Percentiles rank a stretch among this genome's conserved stretches.
These are phyloP conservation scores for Camelus dromedarius DNA, from an alignment of 2,113 vertebrate genomes.

Conservation along the genomic window DNA sequence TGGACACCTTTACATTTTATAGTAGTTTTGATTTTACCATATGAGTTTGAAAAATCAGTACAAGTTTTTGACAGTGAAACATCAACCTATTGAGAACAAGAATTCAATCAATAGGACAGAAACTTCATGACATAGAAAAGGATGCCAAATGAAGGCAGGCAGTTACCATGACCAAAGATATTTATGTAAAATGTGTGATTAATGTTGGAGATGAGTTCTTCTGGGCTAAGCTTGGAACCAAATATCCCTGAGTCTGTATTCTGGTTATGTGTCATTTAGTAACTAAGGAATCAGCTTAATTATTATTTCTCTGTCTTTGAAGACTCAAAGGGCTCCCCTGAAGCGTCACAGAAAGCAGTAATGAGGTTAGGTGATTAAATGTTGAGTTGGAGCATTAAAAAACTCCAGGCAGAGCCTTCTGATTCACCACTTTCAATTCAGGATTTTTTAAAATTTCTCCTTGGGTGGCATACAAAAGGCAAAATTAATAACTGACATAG, in stretches of 20 bases:
- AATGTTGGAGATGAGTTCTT: background rate
- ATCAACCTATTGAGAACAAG: background rate
- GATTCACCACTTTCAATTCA: background rate
- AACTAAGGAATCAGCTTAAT: background rate
- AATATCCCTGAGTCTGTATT: constrained; percentile 6
- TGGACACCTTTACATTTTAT: background rate
- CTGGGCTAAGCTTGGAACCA: background rate
- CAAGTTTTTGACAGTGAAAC: background rate
- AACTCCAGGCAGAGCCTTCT: background rate
- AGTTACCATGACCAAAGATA: background rate
- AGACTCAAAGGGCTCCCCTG: background rate
- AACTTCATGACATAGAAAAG: background rate
- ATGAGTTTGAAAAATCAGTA: background rate
- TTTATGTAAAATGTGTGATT: background rate
- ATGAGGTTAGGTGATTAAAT: background rate
- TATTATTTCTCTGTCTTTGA: background rate
- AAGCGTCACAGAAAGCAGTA: background rate
- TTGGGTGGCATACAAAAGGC: background rate
- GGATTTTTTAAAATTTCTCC: constrained; percentile 34
- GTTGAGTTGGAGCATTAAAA: background rate
- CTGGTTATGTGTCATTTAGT: background rate
- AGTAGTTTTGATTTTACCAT: background rate
- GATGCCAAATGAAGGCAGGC: background rate
- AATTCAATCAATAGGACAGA: background rate
- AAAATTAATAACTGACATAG: background rate